A percentile compares a stretch with the other conserved stretches of the same genome.
phyloP scores from a whole-genome alignment of 2,797 vertebrate species.

The Myripristis jacobus region DNA sequence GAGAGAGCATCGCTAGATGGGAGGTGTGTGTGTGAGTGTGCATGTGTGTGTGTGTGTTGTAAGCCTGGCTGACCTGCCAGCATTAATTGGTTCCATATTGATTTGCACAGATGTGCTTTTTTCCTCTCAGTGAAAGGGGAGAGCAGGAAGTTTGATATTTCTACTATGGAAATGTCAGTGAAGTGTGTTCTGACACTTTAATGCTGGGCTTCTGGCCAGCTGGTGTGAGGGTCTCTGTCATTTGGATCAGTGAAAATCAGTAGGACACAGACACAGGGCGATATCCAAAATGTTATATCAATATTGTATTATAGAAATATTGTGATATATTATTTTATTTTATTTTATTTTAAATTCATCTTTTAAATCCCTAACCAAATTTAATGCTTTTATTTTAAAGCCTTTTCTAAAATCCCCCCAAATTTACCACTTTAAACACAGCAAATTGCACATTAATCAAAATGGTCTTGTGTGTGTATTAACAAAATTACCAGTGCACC shows the following conservation, averaged over 20 bases:
- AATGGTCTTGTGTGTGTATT: too few relatives aligned
- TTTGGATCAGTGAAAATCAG: not conserved
- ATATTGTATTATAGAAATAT: too few relatives aligned
- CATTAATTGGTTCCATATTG: slow-evolving; percentile 61
- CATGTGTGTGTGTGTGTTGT: slow-evolving; percentile 4
- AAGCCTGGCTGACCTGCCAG: slow-evolving; percentile 9
- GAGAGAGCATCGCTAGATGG: slow-evolving; percentile 35
- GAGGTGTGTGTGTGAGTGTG: slow-evolving; percentile 48
- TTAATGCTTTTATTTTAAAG: too few relatives aligned
- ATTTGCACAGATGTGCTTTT: slow-evolving; percentile 36
- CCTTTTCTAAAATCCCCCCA: too few relatives aligned
- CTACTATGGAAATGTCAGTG: not conserved
- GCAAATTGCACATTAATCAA: too few relatives aligned
- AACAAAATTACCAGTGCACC: too few relatives aligned
- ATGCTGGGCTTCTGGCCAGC: not conserved
- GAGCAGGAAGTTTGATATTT: slow-evolving; percentile 19
- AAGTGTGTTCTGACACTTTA: slow-evolving; percentile 1
- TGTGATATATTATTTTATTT: too few relatives aligned
- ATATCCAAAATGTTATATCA: too few relatives aligned
- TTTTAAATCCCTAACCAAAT: too few relatives aligned
- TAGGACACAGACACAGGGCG: not conserved
- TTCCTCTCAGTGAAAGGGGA: not conserved
- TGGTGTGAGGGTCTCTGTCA: not conserved
- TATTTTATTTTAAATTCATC: too few relatives aligned
- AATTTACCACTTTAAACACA: too few relatives aligned